Evolutionary conservation across 2,113 vertebrate genomes (phyloP).

Genomic region (Nothoprocta perdicaria): DNA sequence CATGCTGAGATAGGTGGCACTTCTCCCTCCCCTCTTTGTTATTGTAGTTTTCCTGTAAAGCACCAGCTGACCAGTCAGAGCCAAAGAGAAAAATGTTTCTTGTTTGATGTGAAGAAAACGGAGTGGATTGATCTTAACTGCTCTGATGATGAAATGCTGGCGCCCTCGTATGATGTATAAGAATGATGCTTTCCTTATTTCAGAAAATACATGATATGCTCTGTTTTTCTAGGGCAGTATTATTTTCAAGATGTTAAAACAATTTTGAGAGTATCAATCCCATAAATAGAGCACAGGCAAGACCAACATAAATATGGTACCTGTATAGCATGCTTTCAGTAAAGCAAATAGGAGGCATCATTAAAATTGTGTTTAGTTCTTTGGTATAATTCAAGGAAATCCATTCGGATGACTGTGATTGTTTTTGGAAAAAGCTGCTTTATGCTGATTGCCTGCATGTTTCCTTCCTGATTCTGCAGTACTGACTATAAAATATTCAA

Average conservation of each 20-base stretch:
- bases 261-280: background rate
- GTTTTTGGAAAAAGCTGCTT: conserved; percentile 46
- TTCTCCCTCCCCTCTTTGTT: background rate
- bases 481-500: conserved; percentile 19
- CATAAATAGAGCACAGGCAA: background rate
- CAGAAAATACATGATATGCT: background rate
- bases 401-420: conserved; percentile 37
- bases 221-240: background rate
- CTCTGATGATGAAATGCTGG: background rate
- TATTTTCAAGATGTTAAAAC: background rate
- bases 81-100: conserved; percentile 1
- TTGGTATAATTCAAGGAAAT: conserved; percentile 64
- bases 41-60: background rate
- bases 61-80: background rate
- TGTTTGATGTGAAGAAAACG: background rate
- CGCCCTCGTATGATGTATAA: background rate
- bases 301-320: background rate
- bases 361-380: conserved; percentile 53
- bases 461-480: conserved; percentile 45
- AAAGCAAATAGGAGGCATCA: background rate
- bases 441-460: conserved; percentile 31
- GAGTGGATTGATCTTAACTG: background rate
- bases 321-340: background rate
- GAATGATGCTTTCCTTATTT: background rate
- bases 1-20: background rate